Evolutionary conservation across 2,888 invertebrate genomes (phyloP), one percentile per base, ranked within the genome.

Genomic region (Chrysotoxum bicinctum): DNA sequence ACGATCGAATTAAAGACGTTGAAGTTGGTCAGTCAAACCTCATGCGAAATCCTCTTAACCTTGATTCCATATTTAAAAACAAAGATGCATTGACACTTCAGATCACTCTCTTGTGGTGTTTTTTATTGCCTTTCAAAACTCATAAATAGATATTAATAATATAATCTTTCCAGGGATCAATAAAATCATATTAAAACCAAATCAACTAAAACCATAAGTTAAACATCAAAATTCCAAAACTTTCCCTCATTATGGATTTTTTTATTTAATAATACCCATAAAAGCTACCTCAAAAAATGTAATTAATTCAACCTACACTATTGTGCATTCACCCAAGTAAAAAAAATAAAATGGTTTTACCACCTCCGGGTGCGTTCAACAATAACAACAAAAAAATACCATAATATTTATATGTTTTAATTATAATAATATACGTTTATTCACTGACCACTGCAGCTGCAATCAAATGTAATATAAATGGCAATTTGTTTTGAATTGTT

Each of bases 401-500:
- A 54, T 48, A 60, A 77, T 62, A 37, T 40, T 56, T 48, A 77
- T 69, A 64, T 48, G 72, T 70, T 78, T 83, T 70, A 74, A 74
- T 83, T 83, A 78, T 62, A 73, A 78, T 60, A 69, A 52, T 66
- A 66, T 50, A 45, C 45, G n/a, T n/a, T n/a, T n/a, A 64, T 74
- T 75, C 62, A 32, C 26, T 54, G 30, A 74, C 60, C 21, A 35
- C 60, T 12, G 45, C 58, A 43, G 80, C 66, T 16, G 60, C 81
- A 70, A 81, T 76, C 76, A 76, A 72, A 82, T 76, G 43, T 75
- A 80, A 76, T 76, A 70, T 75, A 72, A 80, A 76, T 72, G 72
- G 35, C 84, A 84, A 80, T 84, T 80, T 80, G 52, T 72, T 79
- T 79, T 75, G 79, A 84, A 84, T 84, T 79, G 84, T 79, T 84